A percentile compares a stretch with the other conserved stretches of the same genome.
phyloP scores from a whole-genome alignment of 2,888 invertebrate species.

The Catocala sponsa region DNA sequence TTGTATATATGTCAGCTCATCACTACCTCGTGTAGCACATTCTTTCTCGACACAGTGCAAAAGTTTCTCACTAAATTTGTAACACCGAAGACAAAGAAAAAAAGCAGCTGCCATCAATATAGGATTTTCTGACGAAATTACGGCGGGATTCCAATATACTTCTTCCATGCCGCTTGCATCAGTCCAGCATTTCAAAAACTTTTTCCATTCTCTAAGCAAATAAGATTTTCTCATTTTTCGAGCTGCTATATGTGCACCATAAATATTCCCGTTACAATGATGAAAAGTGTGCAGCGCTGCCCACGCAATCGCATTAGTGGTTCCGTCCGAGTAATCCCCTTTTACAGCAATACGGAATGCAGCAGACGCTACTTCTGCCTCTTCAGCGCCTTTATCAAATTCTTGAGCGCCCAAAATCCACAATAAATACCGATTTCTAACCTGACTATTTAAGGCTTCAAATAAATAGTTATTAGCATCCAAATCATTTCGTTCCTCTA shows the following conservation, averaged over 20 bases:
- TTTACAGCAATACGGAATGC: conserved; percentile 77
- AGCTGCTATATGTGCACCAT: conserved; percentile 73
- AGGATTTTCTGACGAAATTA: conserved; percentile 65
- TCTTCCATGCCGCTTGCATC: conserved; percentile 79
- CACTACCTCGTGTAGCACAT: conserved; percentile 67
- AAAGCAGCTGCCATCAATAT: conserved; percentile 78
- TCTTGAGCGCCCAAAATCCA: conserved; percentile 76
- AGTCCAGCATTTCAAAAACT: conserved; percentile 69
- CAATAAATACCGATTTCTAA: conserved; percentile 72
- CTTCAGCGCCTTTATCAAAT: conserved; percentile 65
- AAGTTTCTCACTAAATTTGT: conserved; percentile 68
- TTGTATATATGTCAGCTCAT: conserved; percentile 38
- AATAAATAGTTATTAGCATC: conserved; percentile 68
- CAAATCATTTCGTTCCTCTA: conserved; percentile 66
- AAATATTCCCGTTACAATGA: conserved; percentile 62
- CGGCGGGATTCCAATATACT: conserved; percentile 71
- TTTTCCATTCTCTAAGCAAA: conserved; percentile 71
- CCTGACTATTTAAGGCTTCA: conserved; percentile 64
- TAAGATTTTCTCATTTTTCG: conserved; percentile 78
- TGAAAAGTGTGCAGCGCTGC: conserved; percentile 76
- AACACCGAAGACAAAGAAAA: conserved; percentile 79
- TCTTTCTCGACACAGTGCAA: conserved; percentile 69
- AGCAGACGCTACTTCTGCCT: conserved; percentile 60
- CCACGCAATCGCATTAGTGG: conserved; percentile 77
- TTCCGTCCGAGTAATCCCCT: conserved; percentile 75